Base-by-base conservation (phyloP, 2,797 vertebrate genomes). In the Manis pentadactyla region DNA sequence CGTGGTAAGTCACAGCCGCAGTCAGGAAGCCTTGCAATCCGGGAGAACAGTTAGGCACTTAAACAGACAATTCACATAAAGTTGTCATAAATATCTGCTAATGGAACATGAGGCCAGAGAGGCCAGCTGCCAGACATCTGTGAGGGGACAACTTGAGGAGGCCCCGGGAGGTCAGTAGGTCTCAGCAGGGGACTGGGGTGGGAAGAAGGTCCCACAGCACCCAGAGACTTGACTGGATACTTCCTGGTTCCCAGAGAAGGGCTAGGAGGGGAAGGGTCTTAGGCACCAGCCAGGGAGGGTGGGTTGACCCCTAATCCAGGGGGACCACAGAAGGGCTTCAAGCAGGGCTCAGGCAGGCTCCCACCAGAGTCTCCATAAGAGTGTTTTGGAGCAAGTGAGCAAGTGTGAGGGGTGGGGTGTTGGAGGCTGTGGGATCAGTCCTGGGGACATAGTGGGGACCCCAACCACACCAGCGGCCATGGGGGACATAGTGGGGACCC, bases 241-340 rank as follows among this genome's bases (percentile, higher is more conserved):
- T 0, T 0, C n/a, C 13, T 15, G 7, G 5, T 61, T 34, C n/a
- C 1, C n/a, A 9, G n/a, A 8, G 37, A 27, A 75, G 37, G 23
- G 46, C 21, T n/a, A n/a, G 29, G 18, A 19, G 14, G n/a, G 0
- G 1, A 21, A 19, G 25, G 18, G 23, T 10, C 31, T 13, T 23
- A 27, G 21, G 19, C 57, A 31, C 37, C 9, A 74, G 23, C 23
- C 4, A 11, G 51, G n/a, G 23, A 10, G 7, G 12, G 7, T 3
- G 7, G 7, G 37, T 46, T 6, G 42, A n/a, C n/a, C n/a, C n/a
- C n/a, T n/a, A n/a, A n/a, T n/a, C n/a, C n/a, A n/a, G n/a, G n/a
- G n/a, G n/a, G n/a, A n/a, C n/a, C n/a, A n/a, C n/a, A n/a, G n/a
- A n/a, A n/a, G n/a, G n/a, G n/a, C n/a, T n/a, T n/a, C n/a, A n/a